These are phyloP conservation scores for Pogonocichla stellata DNA, from an alignment of 2,113 vertebrate genomes.

Conservation along the genomic window DNA sequence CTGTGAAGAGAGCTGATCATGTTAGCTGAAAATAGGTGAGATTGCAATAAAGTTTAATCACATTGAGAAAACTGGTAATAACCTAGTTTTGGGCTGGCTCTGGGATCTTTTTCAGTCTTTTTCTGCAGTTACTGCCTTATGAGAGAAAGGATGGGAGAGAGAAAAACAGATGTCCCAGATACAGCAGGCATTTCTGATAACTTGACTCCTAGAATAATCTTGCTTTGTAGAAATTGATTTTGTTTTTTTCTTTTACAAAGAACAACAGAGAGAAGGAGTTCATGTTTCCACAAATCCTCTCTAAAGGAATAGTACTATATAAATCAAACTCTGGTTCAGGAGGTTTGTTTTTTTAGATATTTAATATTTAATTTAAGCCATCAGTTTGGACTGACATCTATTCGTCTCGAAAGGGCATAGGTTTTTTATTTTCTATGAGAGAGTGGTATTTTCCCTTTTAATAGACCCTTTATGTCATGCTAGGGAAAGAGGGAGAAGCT, in stretches of 20 bases:
- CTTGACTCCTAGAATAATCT: slow-evolving; percentile 52
- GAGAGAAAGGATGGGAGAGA: neutral
- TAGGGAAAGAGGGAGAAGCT: neutral
- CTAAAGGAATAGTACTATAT: neutral
- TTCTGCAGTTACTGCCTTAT: neutral
- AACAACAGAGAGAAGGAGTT: neutral
- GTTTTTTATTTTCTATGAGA: neutral
- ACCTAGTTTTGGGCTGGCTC: slow-evolving; percentile 23
- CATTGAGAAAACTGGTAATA: neutral
- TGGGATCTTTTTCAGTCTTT: neutral
- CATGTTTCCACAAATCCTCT: slow-evolving; percentile 23
- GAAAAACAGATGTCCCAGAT: slow-evolving; percentile 56
- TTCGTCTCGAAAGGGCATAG: neutral
- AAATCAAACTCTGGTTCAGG: slow-evolving; percentile 17
- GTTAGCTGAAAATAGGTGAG: neutral
- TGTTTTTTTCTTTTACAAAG: slow-evolving; percentile 34
- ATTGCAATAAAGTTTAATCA: neutral
- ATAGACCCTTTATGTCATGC: neutral
- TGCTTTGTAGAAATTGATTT: slow-evolving; percentile 53
- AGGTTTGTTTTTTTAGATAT: neutral
- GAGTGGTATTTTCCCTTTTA: neutral
- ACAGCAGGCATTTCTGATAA: slow-evolving; percentile 23
- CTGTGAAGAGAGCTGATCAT: neutral
- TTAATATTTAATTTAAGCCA: slow-evolving; percentile 46
- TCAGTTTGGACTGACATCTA: slow-evolving; percentile 18